Evolutionary conservation across 2,113 vertebrate genomes (phyloP), one percentile per base, ranked within the genome.

Genomic region (Indri indri): DNA sequence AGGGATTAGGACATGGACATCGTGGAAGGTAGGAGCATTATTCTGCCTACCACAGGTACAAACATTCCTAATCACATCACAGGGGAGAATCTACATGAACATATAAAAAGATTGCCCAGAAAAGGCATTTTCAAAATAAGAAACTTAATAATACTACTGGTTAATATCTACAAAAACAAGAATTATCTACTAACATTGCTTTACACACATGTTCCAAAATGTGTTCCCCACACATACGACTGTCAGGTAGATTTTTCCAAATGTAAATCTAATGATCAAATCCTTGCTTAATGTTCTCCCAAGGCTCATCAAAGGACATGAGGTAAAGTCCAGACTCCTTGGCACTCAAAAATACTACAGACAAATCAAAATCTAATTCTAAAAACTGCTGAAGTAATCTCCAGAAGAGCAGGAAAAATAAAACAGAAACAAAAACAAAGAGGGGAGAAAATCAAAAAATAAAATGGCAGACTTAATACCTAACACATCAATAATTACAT

Each of bases 51-150:
- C 18, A 71, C 25, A 63, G 45, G 47, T n/a, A 32, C 84, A 34
- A 16, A 90, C 91, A 93, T 79, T 57, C 92, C 6, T 63, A 5
- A 7, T 20, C 91, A 47, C 27, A 68, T 82, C 92, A 88, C n/a
- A 2, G 0, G 18, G 6, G 11, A 86, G 34, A 25, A 79, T 65
- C 11, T 61, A 82, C 71, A 34, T 94, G 57, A 79, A 76, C 0
- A 2, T 30, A 70, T 17, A 32, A 63, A n/a, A 20, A 95, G 10
- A 95, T n/a, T 8, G 68, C 1, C 4, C 34, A 81, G 47, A 93
- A 92, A 94, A 90, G 63, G 2, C 13, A 10, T 70, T 57, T 93
- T 95, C 85, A 63, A 94, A 32, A 42, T 37, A 7, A 73, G 52
- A 54, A 54, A 71, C 81, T 57, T 65, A 77, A 74, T 0, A 0